Evolutionary conservation across 2,113 vertebrate species (phyloP), one percentile per base, ranked within the genome.

Genomic region (Numenius arquata): DNA sequence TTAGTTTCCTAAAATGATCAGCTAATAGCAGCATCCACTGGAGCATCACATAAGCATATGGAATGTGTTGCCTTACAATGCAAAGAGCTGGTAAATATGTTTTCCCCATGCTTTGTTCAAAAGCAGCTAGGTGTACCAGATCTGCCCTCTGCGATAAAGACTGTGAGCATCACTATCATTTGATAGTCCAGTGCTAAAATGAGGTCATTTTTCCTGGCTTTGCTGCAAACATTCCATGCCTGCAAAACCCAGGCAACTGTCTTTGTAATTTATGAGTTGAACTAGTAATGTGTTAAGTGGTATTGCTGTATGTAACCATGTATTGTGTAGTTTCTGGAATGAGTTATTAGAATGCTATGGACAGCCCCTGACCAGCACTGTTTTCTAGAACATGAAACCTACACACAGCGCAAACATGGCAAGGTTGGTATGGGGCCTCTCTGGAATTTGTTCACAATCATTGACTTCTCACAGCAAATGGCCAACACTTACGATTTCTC

Each of bases 381-480:
- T 20, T 62, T 73, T 27, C 32, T 22, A 43, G 15, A 66, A 48
- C 5, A 27, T 40, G 74, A 68, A 72, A 5, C 23, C 13, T 40
- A 20, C 0, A 0, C 19, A 20, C 6, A 75, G 22, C 20, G 47
- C 11, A 66, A 59, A 21, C 3, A 5, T 26, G 10, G 17, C 27
- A 34, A 43, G 6, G 20, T 62, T 2, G 1, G 30, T 50, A 40
- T 0, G 15, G 15, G 47, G 5, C 47, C 3, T 61, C 50, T 80
- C 59, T 34, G 68, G 66, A 66, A 89, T 53, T 66, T 71, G 15
- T 5, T 26, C 4, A 4, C 13, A 65, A 6, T 27, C 29, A 22
- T 7, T 74, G 40, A 70, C 38, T 91, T 58, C 36, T 63, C 47
- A 61, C 5, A 78, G 61, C 29, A 55, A 72, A 38, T 8, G 26